Evolutionary conservation across 2,888 invertebrate genomes (phyloP).

Genomic region (Ectobius pallidus): DNA sequence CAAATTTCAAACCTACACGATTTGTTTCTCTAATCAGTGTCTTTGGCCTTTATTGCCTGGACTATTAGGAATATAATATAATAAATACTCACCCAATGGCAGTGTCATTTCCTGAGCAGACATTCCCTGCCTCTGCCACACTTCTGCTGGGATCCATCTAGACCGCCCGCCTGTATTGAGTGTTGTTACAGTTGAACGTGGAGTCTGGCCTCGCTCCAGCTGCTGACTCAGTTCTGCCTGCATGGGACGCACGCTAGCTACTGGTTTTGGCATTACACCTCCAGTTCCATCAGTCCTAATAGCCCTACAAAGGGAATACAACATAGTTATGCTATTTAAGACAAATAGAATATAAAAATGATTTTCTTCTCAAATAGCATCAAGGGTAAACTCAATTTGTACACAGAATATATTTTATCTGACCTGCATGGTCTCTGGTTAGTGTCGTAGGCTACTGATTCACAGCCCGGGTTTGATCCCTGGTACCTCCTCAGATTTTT

Average conservation of each 20-base stretch:
- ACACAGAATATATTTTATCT: too few relatives aligned
- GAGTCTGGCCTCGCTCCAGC: slow-evolving; percentile 35
- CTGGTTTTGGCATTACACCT: slow-evolving; percentile 59
- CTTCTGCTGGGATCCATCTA: slow-evolving; percentile 87
- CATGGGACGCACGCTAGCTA: slow-evolving; percentile 79
- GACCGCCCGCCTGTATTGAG: slow-evolving; percentile 47
- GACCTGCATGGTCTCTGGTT: too few relatives aligned
- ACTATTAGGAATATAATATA: too few relatives aligned
- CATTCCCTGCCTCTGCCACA: slow-evolving; percentile 93
- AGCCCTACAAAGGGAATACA: slow-evolving; percentile 40
- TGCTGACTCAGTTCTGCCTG: slow-evolving; percentile 62
- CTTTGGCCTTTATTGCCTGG: too few relatives aligned
- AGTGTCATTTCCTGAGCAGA: slow-evolving; percentile 94
- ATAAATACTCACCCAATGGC: slow-evolving; percentile 78
- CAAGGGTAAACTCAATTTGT: too few relatives aligned
- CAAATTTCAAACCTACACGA: too few relatives aligned
- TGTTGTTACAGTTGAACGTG: slow-evolving; percentile 33
- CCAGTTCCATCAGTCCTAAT: slow-evolving; percentile 45
- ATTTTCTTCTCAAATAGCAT: too few relatives aligned
- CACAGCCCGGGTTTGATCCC: too few relatives aligned
- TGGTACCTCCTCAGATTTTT: too few relatives aligned
- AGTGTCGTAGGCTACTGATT: too few relatives aligned
- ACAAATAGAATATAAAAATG: too few relatives aligned
- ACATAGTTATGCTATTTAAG: not conserved
- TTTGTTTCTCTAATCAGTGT: too few relatives aligned